Base-by-base conservation (phyloP, 1,140 invertebrate genomes). In the Ylistrum balloti region DNA sequence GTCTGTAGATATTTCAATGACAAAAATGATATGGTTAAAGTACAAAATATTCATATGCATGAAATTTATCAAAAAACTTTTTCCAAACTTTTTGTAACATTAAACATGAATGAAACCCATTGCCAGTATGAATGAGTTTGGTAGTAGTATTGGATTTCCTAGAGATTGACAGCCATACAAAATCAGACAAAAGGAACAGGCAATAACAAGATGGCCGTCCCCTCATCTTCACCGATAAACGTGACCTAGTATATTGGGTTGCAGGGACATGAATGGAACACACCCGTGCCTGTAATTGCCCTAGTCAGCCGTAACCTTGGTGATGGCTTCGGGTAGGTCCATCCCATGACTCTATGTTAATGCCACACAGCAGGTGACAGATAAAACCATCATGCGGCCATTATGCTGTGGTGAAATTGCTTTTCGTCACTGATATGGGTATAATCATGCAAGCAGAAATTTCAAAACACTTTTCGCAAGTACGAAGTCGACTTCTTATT, bases 211-310 rank as follows among this genome's bases (percentile, higher is more conserved):
- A 74, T 74, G 56, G 56, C 11, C 28, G 56, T n/a, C 56, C 56
- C 56, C 56, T 74, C 56, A 74, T 74, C 56, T n/a, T 74, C 56
- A 74, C 56, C 7, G 22, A 74, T 74, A 74, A 74, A 28, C 56
- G 17, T 3, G 56, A 74, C n/a, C 56, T 11, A 74, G 56, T 74
- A 74, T 9, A 74, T 74, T 28, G 56, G 56, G 56, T 74, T 74
- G n/a, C 56, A 45, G 56, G 56, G 56, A n/a, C 28, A 74, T 74
- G 56, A 74, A 74, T 74, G 13, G 22, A 74, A 74, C 56, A 74
- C 56, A 28, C 56, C 56, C 56, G n/a, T n/a, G 56, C 22, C 56
- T 74, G 56, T 74, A 74, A 74, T 74, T 74, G 56, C 56, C 56
- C 56, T 74, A 74, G 1, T 74, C 22, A 74, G 56, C 22, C 56